Conservation (phyloP, 2,888 invertebrate genomes). For the Melipona beecheii region DNA sequence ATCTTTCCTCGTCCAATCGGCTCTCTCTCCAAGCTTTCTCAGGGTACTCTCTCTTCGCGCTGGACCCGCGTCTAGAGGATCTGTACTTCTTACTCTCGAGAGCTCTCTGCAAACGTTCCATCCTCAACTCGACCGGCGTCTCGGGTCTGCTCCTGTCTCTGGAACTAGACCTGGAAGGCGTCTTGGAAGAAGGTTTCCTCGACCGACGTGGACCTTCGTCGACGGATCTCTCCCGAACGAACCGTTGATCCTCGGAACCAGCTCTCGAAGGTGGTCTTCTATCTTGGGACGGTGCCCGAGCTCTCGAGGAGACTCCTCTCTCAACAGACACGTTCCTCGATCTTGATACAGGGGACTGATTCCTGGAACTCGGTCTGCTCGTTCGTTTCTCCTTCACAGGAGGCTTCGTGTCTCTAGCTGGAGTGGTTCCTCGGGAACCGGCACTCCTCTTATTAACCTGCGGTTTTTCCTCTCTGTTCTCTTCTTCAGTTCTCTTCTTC, state of each 20-base stretch:
- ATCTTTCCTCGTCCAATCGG: slow-evolving; percentile 81
- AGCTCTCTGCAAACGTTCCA: slow-evolving; percentile 78
- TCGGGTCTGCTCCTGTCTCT: slow-evolving; percentile 73
- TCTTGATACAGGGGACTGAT: slow-evolving; percentile 72
- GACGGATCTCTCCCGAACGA: slow-evolving; percentile 55
- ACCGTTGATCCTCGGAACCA: slow-evolving; percentile 61
- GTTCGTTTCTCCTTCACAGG: slow-evolving; percentile 52
- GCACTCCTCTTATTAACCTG: slow-evolving; percentile 38
- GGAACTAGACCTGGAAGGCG: slow-evolving; percentile 78
- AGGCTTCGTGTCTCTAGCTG: slow-evolving; percentile 52
- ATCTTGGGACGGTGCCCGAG: slow-evolving; percentile 66
- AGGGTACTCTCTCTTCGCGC: slow-evolving; percentile 39
- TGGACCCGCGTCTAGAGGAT: slow-evolving; percentile 53
- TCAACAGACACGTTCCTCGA: slow-evolving; percentile 74
- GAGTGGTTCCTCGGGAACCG: slow-evolving; percentile 67
- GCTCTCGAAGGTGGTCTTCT: slow-evolving; percentile 62
- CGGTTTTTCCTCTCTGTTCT: neutral
- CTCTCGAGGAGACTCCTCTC: slow-evolving; percentile 69
- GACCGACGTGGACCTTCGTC: slow-evolving; percentile 60
- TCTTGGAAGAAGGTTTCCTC: slow-evolving; percentile 72
- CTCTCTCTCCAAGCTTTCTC: slow-evolving; percentile 43
- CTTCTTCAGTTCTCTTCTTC: slow-evolving; percentile 24
- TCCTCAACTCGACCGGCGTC: slow-evolving; percentile 81
- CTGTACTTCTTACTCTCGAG: slow-evolving; percentile 71
- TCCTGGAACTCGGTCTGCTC: slow-evolving; percentile 72